A percentile compares a stretch with the other conserved stretches of the same genome.
These are phyloP conservation scores for Paramisgurnus dabryanus DNA, from an alignment of 2,113 vertebrate species.

Conservation along the genomic window DNA sequence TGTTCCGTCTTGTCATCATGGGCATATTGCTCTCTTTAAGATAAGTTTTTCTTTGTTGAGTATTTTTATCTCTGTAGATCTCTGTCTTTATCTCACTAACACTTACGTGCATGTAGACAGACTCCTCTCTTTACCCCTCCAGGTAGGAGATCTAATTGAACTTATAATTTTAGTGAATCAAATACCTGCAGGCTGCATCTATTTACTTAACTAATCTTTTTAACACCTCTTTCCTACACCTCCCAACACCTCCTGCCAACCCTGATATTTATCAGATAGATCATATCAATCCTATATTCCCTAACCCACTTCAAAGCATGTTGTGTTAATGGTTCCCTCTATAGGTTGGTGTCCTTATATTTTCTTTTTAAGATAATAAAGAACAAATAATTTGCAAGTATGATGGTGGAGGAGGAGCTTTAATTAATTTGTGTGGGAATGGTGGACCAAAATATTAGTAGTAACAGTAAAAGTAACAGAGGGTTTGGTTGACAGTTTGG, in stretches of 20 bases:
- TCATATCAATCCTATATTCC: background rate
- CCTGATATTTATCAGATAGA: background rate
- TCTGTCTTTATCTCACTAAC: background rate
- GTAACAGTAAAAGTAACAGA: background rate
- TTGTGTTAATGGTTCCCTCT: background rate
- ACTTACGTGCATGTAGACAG: background rate
- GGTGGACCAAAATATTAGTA: no score
- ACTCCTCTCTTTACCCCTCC: background rate
- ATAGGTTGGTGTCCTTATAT: background rate
- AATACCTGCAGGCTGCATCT: conserved; percentile 20
- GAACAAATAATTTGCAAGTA: background rate
- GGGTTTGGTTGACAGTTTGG: conserved; percentile 32
- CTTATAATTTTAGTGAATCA: conserved; percentile 38
- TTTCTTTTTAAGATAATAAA: conserved; percentile 16
- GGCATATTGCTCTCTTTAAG: conserved; percentile 38
- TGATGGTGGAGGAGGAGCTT: background rate
- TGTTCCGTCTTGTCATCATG: conserved; percentile 33
- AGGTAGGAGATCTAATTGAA: background rate
- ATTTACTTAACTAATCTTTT: conserved; percentile 27
- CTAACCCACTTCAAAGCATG: background rate
- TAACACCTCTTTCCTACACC: conserved; percentile 17
- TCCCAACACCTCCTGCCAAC: background rate
- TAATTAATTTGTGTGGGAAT: background rate
- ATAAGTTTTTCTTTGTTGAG: conserved; percentile 39
- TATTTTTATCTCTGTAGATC: conserved; percentile 18